These are phyloP conservation scores for Beris morrisii DNA, from an alignment of 2,888 invertebrate genomes.

Conservation along the genomic window DNA sequence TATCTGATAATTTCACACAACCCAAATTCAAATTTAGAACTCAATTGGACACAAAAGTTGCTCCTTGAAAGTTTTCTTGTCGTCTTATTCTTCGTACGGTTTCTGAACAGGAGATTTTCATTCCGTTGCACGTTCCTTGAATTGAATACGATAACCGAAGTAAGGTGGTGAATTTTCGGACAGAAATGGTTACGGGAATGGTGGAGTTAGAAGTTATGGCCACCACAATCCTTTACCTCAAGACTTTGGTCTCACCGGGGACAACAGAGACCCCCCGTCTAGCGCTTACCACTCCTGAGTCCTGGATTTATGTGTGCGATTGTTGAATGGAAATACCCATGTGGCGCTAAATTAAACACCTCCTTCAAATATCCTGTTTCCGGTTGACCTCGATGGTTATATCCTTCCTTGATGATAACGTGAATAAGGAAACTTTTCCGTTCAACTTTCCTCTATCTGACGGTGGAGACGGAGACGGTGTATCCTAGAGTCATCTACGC, in stretches of 20 bases:
- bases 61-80: slow-evolving; percentile 32
- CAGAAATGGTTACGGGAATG: not conserved
- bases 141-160: slow-evolving; percentile 17
- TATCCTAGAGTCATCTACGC: not conserved
- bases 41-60: slow-evolving; percentile 37
- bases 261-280: slow-evolving; percentile 19
- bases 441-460: slow-evolving; percentile 4
- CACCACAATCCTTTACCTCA: slow-evolving; percentile 26
- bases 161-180: not conserved
- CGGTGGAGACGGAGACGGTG: too few species aligned
- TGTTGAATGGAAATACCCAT: not conserved
- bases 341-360: slow-evolving; percentile 38
- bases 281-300: slow-evolving; percentile 6
- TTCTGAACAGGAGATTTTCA: slow-evolving; percentile 18
- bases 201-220: slow-evolving; percentile 19
- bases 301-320: slow-evolving; percentile 21
- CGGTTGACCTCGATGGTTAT: slow-evolving; percentile 35
- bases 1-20: slow-evolving; percentile 37
- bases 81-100: not conserved
- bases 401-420: slow-evolving; percentile 24
- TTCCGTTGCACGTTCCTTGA: slow-evolving; percentile 9
- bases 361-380: slow-evolving; percentile 38
- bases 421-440: slow-evolving; percentile 18
- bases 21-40: slow-evolving; percentile 39
- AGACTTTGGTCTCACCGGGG: slow-evolving; percentile 24